phyloP scores from a whole-genome alignment of 2,888 invertebrate species.

The Aspidiotus destructor region DNA sequence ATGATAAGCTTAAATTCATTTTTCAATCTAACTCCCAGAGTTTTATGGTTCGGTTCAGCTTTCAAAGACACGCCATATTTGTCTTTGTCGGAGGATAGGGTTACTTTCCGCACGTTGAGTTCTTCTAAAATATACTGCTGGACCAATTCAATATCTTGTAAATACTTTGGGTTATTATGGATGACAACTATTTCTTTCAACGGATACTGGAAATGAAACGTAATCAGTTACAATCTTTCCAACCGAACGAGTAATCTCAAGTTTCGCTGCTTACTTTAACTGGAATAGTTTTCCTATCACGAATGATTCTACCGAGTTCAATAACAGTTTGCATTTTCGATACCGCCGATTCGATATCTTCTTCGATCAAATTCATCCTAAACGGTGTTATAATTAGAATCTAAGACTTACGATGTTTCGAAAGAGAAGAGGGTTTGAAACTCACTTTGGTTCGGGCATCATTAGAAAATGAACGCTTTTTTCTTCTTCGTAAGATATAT shows the following conservation, averaged over 20 bases:
- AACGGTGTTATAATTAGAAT: background rate
- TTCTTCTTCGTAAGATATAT: slow-evolving; percentile 48
- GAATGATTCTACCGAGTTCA: slow-evolving; percentile 81
- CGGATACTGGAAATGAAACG: slow-evolving; percentile 57
- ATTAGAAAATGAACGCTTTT: slow-evolving; percentile 85
- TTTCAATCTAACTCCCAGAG: slow-evolving; percentile 78
- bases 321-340: slow-evolving; percentile 89
- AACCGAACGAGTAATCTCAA: background rate
- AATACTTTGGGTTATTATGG: slow-evolving; percentile 67
- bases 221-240: background rate
- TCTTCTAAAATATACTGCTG: slow-evolving; percentile 83
- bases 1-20: slow-evolving; percentile 81
- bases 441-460: slow-evolving; percentile 59
- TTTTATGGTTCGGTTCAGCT: slow-evolving; percentile 92
- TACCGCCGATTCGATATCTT: slow-evolving; percentile 79
- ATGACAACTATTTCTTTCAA: slow-evolving; percentile 91
- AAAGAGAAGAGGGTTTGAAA: slow-evolving; percentile 10
- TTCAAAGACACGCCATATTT: slow-evolving; percentile 82
- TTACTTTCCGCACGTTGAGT: slow-evolving; percentile 77
- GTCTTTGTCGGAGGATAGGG: slow-evolving; percentile 77
- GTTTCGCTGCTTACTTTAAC: slow-evolving; percentile 53
- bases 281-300: slow-evolving; percentile 88
- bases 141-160: slow-evolving; percentile 67
- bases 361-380: slow-evolving; percentile 61
- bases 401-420: background rate